Conservation (phyloP, 2,888 invertebrate genomes). For the Ischnura elegans region DNA sequence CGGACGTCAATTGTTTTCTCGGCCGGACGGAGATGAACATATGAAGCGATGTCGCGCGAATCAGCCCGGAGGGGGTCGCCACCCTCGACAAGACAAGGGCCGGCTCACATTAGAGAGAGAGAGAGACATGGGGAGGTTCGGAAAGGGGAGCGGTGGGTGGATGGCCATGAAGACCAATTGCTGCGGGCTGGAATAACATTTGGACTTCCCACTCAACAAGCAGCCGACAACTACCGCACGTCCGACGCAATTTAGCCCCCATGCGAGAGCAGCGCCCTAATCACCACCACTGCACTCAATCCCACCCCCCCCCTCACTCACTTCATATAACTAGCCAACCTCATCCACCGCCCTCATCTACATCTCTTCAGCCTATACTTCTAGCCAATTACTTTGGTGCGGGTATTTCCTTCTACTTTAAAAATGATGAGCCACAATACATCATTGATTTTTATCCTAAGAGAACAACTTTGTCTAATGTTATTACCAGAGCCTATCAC, state of each 20-base stretch:
- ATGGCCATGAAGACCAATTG: conserved; percentile 7
- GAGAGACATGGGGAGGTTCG: neutral
- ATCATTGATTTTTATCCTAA: too few species aligned
- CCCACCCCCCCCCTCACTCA: neutral
- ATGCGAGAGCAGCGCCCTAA: neutral
- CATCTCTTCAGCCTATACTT: neutral
- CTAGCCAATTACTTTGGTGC: too few species aligned
- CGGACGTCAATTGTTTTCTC: conserved; percentile 17
- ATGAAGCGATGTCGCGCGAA: neutral
- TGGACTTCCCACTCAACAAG: conserved; percentile 22
- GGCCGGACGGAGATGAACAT: neutral
- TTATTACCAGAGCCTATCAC: too few species aligned
- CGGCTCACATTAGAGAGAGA: neutral
- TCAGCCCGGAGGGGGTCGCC: neutral
- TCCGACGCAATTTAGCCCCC: conserved; percentile 15
- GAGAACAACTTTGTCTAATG: too few species aligned
- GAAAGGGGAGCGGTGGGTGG: neutral
- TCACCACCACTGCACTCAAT: neutral
- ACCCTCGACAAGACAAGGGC: neutral
- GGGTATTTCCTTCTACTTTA: too few species aligned
- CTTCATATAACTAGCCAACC: neutral
- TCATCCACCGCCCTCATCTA: neutral
- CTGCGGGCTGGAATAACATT: conserved; percentile 27
- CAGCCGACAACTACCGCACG: conserved; percentile 31
- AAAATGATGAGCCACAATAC: too few species aligned